Conservation (phyloP, 2,113 vertebrate genomes). For the Bucco capensis region DNA sequence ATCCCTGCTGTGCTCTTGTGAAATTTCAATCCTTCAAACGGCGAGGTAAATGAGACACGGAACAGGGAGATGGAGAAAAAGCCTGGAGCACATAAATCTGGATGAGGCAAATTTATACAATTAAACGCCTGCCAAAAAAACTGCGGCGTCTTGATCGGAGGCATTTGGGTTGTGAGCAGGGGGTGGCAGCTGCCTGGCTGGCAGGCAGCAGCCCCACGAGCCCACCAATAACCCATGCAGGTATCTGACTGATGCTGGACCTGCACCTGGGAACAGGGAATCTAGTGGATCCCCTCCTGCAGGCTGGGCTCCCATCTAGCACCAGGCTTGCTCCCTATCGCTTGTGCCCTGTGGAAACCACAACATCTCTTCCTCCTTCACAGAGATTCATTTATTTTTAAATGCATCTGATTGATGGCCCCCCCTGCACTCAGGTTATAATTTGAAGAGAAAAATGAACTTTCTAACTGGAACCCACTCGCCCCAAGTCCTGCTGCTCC, state of each 20-base stretch:
- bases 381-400: background rate
- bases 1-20: background rate
- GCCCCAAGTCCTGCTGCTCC: rapidly evolving
- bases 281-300: background rate
- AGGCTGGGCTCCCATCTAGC: background rate
- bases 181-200: conserved; percentile 13
- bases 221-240: background rate
- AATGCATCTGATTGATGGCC: background rate
- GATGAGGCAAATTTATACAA: conserved; percentile 54
- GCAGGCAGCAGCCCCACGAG: background rate
- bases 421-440: background rate
- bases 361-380: background rate
- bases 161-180: background rate
- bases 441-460: background rate
- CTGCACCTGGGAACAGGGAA: background rate
- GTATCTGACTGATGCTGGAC: background rate
- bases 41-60: conserved; percentile 27
- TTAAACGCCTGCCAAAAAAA: conserved; percentile 47
- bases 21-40: conserved; percentile 48
- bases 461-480: background rate
- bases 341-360: background rate
- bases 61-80: conserved; percentile 52
- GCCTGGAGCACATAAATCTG: conserved; percentile 49
- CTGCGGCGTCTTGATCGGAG: conserved; percentile 40
- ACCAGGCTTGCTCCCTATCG: rapidly evolving